Percentiles rank a stretch among this genome's conserved stretches.
These are phyloP conservation scores for Ceyx margarethae DNA, from an alignment of 2,113 vertebrate species.

Conservation along the genomic window DNA sequence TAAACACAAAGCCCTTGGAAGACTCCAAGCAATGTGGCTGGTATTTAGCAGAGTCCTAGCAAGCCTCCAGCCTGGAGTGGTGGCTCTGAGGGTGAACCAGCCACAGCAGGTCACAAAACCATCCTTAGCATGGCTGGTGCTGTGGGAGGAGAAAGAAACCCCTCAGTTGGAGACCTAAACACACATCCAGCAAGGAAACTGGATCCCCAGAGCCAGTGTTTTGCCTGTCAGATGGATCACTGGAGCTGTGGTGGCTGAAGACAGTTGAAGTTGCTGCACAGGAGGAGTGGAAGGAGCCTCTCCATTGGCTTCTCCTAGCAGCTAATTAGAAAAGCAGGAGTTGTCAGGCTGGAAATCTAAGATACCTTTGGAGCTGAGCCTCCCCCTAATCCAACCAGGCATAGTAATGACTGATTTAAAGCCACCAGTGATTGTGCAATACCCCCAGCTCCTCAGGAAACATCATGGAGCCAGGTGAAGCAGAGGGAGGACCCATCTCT, in stretches of 20 bases:
- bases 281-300: neutral
- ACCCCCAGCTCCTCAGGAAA: neutral
- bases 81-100: neutral
- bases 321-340: neutral
- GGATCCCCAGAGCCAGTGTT: neutral
- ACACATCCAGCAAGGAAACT: neutral
- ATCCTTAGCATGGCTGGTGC: neutral
- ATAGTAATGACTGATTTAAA: conserved; percentile 9
- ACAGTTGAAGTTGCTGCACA: neutral
- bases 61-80: neutral
- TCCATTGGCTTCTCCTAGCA: neutral
- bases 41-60: neutral
- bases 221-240: neutral
- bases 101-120: neutral
- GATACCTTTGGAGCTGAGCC: neutral
- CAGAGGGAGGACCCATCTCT: neutral
- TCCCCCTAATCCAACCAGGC: no score
- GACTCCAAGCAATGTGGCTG: neutral
- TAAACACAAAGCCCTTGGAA: neutral
- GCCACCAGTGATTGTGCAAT: conserved; percentile 2
- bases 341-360: conserved; percentile 21
- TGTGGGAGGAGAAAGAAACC: neutral
- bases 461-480: neutral
- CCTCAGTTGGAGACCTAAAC: neutral
- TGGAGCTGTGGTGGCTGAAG: neutral